Evolutionary conservation across 2,888 invertebrate species (phyloP), one percentile per base, ranked within the genome.

Genomic region (Himalopsyche japonica): DNA sequence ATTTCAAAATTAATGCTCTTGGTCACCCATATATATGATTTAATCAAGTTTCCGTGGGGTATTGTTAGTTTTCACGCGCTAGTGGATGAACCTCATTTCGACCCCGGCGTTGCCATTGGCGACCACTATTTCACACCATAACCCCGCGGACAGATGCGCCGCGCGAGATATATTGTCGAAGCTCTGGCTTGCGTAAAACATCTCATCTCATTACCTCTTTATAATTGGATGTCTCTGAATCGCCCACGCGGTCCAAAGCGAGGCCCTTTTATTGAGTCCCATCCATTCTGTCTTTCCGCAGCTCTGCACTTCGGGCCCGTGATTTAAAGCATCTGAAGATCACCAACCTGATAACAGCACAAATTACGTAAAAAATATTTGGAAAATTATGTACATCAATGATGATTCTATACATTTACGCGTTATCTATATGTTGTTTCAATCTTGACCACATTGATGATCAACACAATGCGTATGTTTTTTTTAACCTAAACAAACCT

Each of bases 181-280:
- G 81, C 24, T 82, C 81, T 79, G 43, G 43, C 70, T 82, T 76
- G 82, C 82, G 48, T 80, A 82, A 81, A 83, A 85, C 79, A 70
- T 83, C 85, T 57, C 82, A 84, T 79, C 85, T 86, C 84, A 86
- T 86, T 86, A 86, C 85, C 82, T 77, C 76, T 79, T 77, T 84
- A 86, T 86, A 86, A 86, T 86, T 86, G 85, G 85, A 81, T 86
- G 85, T 86, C 84, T 48, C 83, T 79, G 82, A 20, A 49, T 49
- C 37, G 81, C 85, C 84, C 84, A 84, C 82, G 84, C 85, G 30
- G 30, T 18, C 49, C 79, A 18, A 47, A 24, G 57, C 57, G 57
- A 57, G 57, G 57, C 57, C 57, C 57, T 57, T 20, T 57, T 57
- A 57, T 57, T 5, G 57, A 24, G 20, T 6, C 20, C 57, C 57